Evolutionary conservation across 2,113 vertebrate genomes (phyloP), one percentile per base, ranked within the genome.

Genomic region (Neodon shergylaensis): DNA sequence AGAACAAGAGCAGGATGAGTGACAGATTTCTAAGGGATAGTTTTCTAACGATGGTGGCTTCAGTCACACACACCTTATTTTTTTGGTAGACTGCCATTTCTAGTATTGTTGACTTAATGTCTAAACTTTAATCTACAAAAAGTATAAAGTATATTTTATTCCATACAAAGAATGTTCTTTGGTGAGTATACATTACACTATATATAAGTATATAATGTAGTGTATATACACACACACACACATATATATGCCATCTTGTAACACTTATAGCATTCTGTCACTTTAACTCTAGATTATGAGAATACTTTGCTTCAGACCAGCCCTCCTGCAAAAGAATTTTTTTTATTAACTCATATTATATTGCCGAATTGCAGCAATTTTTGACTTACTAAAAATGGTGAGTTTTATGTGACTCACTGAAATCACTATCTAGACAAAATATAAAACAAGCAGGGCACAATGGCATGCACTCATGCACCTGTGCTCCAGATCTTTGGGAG

Each of bases 1-100:
- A 79, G 47, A 92, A 79, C 63, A 92, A 91, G 39, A 88, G 31
- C 88, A 31, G 70, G 7, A 22, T 0, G 36, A 82, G 26, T 5
- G 63, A 16, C 31, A 33, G 73, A 21, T 12, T 19, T 83, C 76
- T 82, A 7, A 92, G 33, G 21, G 39, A 24, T 12, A 39, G 7
- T 68, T 92, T 95, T 93, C 58, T 58, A 73, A 31, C 31, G 63
- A n/a, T 70, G 79, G 79, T 61, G 33, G 90, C 68, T 94, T 96
- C 5, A 49, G 76, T 42, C 26, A 65, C 5, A 70, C 31, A 36
- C 47, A 47, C 13, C 12, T 36, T 86, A 72, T 52, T 92, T 82
- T 90, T 90, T 76, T 74, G 83, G 58, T 86, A 77, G 47, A 54
- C 19, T 78, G 61, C 73, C 17, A 85, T 92, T 94, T 88, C 63